phyloP scores from a whole-genome alignment of 2,888 invertebrate genomes.

The Rotaria sp. region DNA sequence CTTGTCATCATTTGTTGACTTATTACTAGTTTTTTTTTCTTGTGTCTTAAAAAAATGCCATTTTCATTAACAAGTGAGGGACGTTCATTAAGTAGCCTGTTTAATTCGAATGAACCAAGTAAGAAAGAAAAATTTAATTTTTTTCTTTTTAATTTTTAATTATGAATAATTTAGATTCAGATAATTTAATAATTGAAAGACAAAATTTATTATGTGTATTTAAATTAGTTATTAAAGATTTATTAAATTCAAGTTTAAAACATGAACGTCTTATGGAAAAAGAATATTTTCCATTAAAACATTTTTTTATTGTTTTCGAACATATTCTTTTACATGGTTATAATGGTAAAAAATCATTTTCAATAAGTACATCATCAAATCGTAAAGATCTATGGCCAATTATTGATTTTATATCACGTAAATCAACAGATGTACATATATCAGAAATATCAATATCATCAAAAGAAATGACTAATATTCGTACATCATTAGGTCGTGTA shows the following conservation, averaged over 20 bases:
- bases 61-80: background rate
- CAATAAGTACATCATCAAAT: background rate
- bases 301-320: constrained; percentile 94
- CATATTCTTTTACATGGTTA: constrained; percentile 90
- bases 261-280: constrained; percentile 67
- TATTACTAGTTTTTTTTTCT: too few species aligned
- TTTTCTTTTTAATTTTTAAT: background rate
- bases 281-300: constrained; percentile 70
- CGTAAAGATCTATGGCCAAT: constrained; percentile 12
- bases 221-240: constrained; percentile 87
- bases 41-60: background rate
- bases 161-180: constrained; percentile 68
- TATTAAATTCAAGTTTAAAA: constrained; percentile 85
- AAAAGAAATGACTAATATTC: constrained; percentile 82
- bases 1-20: background rate
- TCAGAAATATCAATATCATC: constrained; percentile 90
- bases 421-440: constrained; percentile 61
- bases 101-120: background rate
- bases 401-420: background rate
- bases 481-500: constrained; percentile 62
- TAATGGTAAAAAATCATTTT: constrained; percentile 58
- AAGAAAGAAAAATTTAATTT: background rate
- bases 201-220: constrained; percentile 91
- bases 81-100: background rate
- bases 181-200: constrained; percentile 84